Conservation (phyloP, 2,113 vertebrate species). For the Arothron firmamentum region DNA sequence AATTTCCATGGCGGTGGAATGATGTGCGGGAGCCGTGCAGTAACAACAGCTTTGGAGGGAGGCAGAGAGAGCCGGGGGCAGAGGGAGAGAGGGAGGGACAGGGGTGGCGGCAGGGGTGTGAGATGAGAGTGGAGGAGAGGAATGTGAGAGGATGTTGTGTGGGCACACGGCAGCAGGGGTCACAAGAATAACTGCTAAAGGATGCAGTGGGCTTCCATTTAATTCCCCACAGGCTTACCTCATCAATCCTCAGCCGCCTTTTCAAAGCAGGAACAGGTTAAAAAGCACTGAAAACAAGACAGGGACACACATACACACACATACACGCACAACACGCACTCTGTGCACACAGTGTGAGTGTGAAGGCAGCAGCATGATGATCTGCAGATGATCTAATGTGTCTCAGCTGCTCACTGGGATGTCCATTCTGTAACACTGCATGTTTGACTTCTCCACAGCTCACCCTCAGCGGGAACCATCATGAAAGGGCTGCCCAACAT, state of each 20-base stretch:
- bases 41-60: slow-evolving; percentile 69
- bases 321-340: too few relatives aligned
- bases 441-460: slow-evolving; percentile 53
- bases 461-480: slow-evolving; percentile 10
- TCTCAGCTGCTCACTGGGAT: slow-evolving; percentile 53
- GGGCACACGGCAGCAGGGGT: slow-evolving; percentile 19
- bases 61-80: slow-evolving; percentile 44
- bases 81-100: slow-evolving; percentile 49
- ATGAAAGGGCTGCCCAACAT: slow-evolving; percentile 26
- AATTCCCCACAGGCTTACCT: slow-evolving; percentile 39
- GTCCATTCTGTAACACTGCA: slow-evolving; percentile 33
- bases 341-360: slow-evolving; percentile 4
- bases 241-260: slow-evolving; percentile 35
- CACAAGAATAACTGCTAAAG: slow-evolving; percentile 57
- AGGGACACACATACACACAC: neutral
- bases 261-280: slow-evolving; percentile 17
- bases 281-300: slow-evolving; percentile 12
- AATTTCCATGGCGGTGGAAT: slow-evolving; percentile 69
- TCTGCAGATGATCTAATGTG: slow-evolving; percentile 35
- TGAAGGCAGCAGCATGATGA: slow-evolving; percentile 34
- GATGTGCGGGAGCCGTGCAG: slow-evolving; percentile 66
- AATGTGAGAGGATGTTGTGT: slow-evolving; percentile 46
- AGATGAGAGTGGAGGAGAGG: slow-evolving; percentile 51
- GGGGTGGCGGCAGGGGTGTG: slow-evolving; percentile 38
- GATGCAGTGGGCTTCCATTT: slow-evolving; percentile 33